Evolutionary conservation across 1,140 invertebrate genomes (phyloP), one percentile per base, ranked within the genome.

Genomic region (Antheraea pernyi): DNA sequence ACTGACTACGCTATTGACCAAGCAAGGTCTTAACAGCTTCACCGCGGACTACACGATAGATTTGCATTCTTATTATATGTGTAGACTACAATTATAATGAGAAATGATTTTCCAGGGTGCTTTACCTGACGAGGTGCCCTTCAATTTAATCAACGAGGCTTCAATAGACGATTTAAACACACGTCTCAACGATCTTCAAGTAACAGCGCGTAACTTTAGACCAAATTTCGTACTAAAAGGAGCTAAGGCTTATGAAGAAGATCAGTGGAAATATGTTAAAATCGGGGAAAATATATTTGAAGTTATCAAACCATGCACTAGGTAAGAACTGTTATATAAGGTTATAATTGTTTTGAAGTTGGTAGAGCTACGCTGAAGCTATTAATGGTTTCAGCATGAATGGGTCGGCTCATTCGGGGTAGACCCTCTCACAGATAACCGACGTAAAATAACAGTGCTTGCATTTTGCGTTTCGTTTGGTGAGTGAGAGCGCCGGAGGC

Each of bases 141-240:
- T 92, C 72, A 93, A 94, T 63, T 67, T 96, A 18, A 91, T 96
- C 30, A 95, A 95, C 69, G 92, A 95, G 69, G 88, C 93, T 0
- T 96, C 95, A 0, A 86, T 96, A 1, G 79, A 93, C 0, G 95
- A 96, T 30, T 80, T 96, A 62, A 95, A 95, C 81, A 85, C 70
- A 10, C 90, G 93, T 68, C 66, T 96, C 10, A 81, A 70, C 7
- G 74, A 75, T 8, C 68, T 62, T 16, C 71, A 93, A 22, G 88
- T 94, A 16, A 82, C 91, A 19, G 92, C n/a, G 68, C 93, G 7
- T 76, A 94, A 66, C 86, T 97, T 96, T 81, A 91, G 96, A 53
- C 93, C 94, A 0, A 96, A 96, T 84, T 94, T 97, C 69, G 90
- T 96, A 0, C 90, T 97, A 8, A 93, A 94, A 75, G 95, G 95